phyloP scores from a whole-genome alignment of 2,797 vertebrate species.

The Danio jaintianensis region DNA sequence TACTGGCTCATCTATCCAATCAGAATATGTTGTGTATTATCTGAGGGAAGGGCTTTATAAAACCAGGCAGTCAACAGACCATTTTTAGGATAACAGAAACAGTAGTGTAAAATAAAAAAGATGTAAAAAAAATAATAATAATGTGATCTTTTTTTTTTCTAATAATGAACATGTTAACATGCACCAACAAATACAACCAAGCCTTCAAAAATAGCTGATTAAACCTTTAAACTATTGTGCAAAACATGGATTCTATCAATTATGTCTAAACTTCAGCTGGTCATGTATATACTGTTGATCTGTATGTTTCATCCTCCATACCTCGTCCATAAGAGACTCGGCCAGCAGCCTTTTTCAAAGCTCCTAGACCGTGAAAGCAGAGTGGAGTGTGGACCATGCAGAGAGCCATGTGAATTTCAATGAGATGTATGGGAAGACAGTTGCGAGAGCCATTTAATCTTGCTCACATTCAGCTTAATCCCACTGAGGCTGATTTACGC shows the following conservation, averaged over 20 bases:
- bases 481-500: conserved; percentile 68
- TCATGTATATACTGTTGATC: neutral
- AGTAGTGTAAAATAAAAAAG: no score
- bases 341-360: conserved; percentile 13
- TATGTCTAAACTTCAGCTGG: neutral
- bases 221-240: no score
- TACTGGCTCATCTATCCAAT: no score
- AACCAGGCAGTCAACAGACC: no score
- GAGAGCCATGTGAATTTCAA: conserved; percentile 71
- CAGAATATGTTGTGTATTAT: no score
- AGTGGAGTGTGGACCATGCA: conserved; percentile 28
- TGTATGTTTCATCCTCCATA: neutral
- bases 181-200: no score
- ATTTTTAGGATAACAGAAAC: no score
- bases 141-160: no score
- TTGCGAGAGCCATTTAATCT: conserved; percentile 76
- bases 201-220: no score
- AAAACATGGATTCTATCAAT: neutral
- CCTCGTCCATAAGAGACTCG: conserved; percentile 11
- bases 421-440: conserved; percentile 73
- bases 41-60: no score
- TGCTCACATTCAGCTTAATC: conserved; percentile 72
- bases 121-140: no score
- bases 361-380: conserved; percentile 48
- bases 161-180: no score